Evolutionary conservation across 1,140 invertebrate genomes (phyloP).

Genomic region (Diachasmimorpha longicaudata): DNA sequence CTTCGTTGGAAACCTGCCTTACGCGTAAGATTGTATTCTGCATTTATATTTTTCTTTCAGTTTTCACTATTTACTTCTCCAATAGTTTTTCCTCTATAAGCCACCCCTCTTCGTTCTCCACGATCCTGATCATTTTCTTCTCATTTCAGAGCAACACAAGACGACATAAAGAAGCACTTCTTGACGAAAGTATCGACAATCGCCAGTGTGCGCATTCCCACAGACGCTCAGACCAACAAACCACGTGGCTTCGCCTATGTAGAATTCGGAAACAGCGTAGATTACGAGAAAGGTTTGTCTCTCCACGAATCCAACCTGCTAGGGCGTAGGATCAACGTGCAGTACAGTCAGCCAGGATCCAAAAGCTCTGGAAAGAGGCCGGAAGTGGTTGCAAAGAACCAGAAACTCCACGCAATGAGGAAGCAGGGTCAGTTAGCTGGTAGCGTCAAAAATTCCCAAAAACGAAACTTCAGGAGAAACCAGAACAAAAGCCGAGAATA

Average conservation of each 20-base stretch:
- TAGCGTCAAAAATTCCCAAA: slow-evolving; percentile 49
- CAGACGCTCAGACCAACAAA: slow-evolving; percentile 44
- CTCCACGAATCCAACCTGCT: slow-evolving; percentile 58
- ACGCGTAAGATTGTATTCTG: slow-evolving; percentile 38
- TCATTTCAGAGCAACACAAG: slow-evolving; percentile 44
- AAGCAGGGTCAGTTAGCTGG: slow-evolving; percentile 56
- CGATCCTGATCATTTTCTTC: neutral
- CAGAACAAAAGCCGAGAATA: slow-evolving; percentile 12
- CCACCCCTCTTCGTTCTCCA: no score
- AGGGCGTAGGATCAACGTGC: slow-evolving; percentile 58
- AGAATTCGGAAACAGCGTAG: slow-evolving; percentile 52
- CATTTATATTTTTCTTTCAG: neutral
- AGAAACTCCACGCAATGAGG: slow-evolving; percentile 58
- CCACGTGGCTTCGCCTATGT: slow-evolving; percentile 60
- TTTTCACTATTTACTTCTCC: no score
- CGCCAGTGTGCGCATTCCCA: slow-evolving; percentile 55
- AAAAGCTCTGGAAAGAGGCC: slow-evolving; percentile 47
- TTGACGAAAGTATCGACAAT: slow-evolving; percentile 53
- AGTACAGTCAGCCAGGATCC: slow-evolving; percentile 53
- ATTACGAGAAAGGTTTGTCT: slow-evolving; percentile 63
- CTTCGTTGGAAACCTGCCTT: slow-evolving; percentile 63
- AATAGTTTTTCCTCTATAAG: no score
- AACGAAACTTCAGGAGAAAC: slow-evolving; percentile 50
- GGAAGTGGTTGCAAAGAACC: slow-evolving; percentile 57
- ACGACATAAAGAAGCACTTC: slow-evolving; percentile 62